Percentiles rank a stretch among this genome's conserved stretches.
Conservation (phyloP, 2,888 invertebrate genomes). For the Stenurella melanura region DNA sequence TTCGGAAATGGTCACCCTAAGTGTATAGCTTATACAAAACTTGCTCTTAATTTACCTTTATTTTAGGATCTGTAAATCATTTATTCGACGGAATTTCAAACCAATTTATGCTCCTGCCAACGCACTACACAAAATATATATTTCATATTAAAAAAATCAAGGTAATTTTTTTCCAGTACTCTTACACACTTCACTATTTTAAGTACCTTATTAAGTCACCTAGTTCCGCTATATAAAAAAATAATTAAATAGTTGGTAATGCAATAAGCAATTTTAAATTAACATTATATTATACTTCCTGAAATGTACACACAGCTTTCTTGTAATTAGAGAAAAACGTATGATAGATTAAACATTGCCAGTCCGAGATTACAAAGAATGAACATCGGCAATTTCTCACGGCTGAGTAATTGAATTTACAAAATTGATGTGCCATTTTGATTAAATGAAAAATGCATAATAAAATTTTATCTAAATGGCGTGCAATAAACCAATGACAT, state of each 20-base stretch:
- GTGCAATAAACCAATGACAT: constrained; percentile 57
- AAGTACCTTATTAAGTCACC: too few relatives aligned
- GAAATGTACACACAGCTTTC: neutral
- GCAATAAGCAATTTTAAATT: neutral
- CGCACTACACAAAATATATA: too few relatives aligned
- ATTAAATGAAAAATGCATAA: constrained; percentile 54
- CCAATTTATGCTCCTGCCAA: too few relatives aligned
- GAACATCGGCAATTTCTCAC: constrained; percentile 36
- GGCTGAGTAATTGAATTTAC: constrained; percentile 35
- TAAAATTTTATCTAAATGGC: constrained; percentile 53
- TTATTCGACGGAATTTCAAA: too few relatives aligned
- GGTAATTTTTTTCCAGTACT: too few relatives aligned
- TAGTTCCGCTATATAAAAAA: too few relatives aligned
- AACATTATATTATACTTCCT: constrained; percentile 12
- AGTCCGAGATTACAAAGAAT: constrained; percentile 14
- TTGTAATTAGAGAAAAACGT: constrained; percentile 1
- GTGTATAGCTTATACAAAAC: too few relatives aligned
- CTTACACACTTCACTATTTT: too few relatives aligned
- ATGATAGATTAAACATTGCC: constrained; percentile 10
- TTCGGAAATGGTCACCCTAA: too few relatives aligned
- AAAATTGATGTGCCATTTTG: constrained; percentile 55
- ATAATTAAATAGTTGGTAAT: neutral
- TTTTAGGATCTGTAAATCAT: too few relatives aligned
- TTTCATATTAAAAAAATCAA: too few relatives aligned
- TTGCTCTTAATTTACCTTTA: too few relatives aligned